Conservation (phyloP, 2,113 vertebrate genomes). For the Hiodon tergisus region DNA sequence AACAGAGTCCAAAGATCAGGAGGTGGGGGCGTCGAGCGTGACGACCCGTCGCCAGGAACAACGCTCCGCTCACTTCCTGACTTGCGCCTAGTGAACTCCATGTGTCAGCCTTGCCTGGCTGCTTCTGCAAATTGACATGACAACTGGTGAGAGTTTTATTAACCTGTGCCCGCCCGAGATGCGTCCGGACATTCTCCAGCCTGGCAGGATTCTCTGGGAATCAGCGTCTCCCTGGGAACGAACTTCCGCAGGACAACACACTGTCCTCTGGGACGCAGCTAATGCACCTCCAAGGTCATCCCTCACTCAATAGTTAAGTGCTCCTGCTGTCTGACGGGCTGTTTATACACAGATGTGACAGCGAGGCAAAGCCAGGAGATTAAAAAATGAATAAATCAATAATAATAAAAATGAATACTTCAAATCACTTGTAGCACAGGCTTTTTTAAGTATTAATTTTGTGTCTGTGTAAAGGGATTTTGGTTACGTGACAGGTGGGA, state of each 20-base stretch:
- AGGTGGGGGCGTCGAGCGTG: not conserved
- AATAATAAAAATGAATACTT: slow-evolving; percentile 33
- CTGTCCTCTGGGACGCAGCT: slow-evolving; percentile 33
- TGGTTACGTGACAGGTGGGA: not conserved
- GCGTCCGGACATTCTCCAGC: not conserved
- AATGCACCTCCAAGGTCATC: slow-evolving; percentile 52
- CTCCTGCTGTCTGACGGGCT: slow-evolving; percentile 47
- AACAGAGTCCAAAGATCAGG: not conserved
- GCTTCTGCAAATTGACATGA: slow-evolving; percentile 35
- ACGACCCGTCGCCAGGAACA: too few species aligned
- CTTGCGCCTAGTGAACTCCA: slow-evolving; percentile 28
- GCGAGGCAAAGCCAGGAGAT: slow-evolving; percentile 35
- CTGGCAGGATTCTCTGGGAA: not conserved
- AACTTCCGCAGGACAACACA: slow-evolving; percentile 24
- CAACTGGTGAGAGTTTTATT: slow-evolving; percentile 34
- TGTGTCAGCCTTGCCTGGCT: slow-evolving; percentile 27
- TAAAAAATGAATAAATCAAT: slow-evolving; percentile 56
- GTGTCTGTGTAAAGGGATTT: not conserved
- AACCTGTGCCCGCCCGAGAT: slow-evolving; percentile 12
- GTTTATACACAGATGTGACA: slow-evolving; percentile 34
- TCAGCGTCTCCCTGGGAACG: slow-evolving; percentile 8
- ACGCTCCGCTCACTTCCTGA: not conserved
- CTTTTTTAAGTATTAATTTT: not conserved
- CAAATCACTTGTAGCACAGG: not conserved
- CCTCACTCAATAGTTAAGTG: slow-evolving; percentile 33